phyloP scores from a whole-genome alignment of 2,797 vertebrate species.

The Gastrophryne carolinensis region DNA sequence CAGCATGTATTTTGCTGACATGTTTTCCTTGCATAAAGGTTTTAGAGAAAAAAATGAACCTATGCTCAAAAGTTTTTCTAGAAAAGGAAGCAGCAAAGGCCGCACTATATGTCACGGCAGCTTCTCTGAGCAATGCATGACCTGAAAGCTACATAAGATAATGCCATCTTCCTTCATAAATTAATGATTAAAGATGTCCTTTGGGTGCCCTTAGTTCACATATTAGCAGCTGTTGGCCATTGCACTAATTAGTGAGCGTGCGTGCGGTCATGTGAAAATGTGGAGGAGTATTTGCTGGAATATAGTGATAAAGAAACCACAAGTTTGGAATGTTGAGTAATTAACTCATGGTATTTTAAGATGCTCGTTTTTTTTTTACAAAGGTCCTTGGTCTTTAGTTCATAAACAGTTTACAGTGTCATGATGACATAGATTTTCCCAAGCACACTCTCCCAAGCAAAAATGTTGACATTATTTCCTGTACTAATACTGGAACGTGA shows the following conservation, averaged over 20 bases:
- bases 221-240: background rate
- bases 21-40: no score
- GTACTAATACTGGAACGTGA: background rate
- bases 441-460: background rate
- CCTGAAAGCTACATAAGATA: no score
- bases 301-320: background rate
- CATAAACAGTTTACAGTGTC: background rate
- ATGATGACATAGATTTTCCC: background rate
- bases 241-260: background rate
- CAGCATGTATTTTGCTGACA: no score
- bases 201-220: no score
- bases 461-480: no score
- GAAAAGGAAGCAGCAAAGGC: no score
- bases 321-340: background rate
- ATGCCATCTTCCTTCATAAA: no score
- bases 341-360: background rate
- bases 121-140: no score
- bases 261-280: background rate
- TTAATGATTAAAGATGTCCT: no score
- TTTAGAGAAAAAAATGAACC: no score
- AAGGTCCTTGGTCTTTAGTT: slow-evolving; percentile 11
- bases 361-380: background rate
- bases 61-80: no score
- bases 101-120: no score
- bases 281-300: background rate